phyloP scores from a whole-genome alignment of 2,888 invertebrate genomes.

The Pheosia gnoma region DNA sequence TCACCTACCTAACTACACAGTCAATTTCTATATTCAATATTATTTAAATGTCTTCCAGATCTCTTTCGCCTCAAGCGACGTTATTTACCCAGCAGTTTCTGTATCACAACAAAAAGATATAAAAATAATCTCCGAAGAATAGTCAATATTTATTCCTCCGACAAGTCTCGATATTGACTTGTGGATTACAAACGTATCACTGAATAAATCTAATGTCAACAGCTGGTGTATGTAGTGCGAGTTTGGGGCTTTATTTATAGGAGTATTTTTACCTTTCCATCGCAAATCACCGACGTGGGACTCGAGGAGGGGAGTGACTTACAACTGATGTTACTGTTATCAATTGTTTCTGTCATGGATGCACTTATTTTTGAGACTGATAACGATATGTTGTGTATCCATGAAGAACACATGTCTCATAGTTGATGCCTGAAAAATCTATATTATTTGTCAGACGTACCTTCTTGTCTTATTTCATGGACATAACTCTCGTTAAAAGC shows the following conservation, averaged over 20 bases:
- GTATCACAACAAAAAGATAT: not conserved
- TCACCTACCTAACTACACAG: too few relatives aligned
- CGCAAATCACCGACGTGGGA: constrained; percentile 28
- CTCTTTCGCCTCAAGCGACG: not conserved
- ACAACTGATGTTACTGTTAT: not conserved
- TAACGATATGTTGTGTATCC: not conserved
- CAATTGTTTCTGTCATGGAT: not conserved
- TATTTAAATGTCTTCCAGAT: not conserved
- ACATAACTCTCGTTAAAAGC: too few relatives aligned
- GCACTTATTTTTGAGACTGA: not conserved
- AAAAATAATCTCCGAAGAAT: constrained; percentile 9
- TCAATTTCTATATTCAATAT: not conserved
- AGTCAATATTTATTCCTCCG: constrained; percentile 32
- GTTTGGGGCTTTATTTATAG: constrained; percentile 40
- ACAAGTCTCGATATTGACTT: constrained; percentile 22
- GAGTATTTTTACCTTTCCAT: constrained; percentile 36
- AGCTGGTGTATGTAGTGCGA: constrained; percentile 24
- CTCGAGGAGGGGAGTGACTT: not conserved
- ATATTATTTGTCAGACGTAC: too few relatives aligned
- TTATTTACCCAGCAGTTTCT: constrained; percentile 1
- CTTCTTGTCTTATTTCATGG: too few relatives aligned
- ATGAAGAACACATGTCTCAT: not conserved
- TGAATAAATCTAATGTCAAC: constrained; percentile 44
- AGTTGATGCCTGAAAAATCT: too few relatives aligned
- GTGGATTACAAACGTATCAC: constrained; percentile 24